Percentiles rank a stretch among this genome's conserved stretches.
Evolutionary conservation across 2,888 invertebrate genomes (phyloP).

Genomic region (Sussaba pulchella): DNA sequence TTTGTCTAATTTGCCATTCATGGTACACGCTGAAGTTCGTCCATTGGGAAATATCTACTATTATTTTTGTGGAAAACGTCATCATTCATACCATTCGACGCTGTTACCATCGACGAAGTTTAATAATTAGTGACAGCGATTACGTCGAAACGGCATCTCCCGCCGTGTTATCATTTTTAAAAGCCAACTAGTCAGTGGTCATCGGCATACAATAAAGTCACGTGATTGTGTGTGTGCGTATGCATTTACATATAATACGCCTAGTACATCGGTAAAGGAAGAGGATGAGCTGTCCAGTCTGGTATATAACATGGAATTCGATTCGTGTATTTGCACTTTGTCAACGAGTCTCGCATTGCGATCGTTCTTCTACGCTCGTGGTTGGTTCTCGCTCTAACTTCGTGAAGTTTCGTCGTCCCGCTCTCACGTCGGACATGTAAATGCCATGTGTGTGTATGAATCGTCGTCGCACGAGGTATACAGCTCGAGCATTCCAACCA

Average conservation of each 20-base stretch:
- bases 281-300: conserved; percentile 12
- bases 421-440: conserved; percentile 28
- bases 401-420: conserved; percentile 2
- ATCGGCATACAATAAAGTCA: too few relatives aligned
- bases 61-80: neutral
- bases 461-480: conserved; percentile 26
- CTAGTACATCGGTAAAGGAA: neutral
- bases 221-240: neutral
- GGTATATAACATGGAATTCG: conserved; percentile 1
- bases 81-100: conserved; percentile 1
- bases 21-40: neutral
- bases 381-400: conserved; percentile 13
- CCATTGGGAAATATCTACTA: conserved; percentile 10
- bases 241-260: neutral
- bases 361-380: conserved; percentile 3
- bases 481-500: conserved; percentile 11
- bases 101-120: neutral
- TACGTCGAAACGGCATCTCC: neutral
- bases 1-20: conserved; percentile 16
- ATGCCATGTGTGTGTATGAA: conserved; percentile 32
- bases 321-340: conserved; percentile 33
- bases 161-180: neutral
- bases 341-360: conserved; percentile 28
- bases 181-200: too few relatives aligned
- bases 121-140: conserved; percentile 19